Base-by-base conservation (phyloP, 2,113 vertebrate genomes). In the Forbesichthys agassizii region DNA sequence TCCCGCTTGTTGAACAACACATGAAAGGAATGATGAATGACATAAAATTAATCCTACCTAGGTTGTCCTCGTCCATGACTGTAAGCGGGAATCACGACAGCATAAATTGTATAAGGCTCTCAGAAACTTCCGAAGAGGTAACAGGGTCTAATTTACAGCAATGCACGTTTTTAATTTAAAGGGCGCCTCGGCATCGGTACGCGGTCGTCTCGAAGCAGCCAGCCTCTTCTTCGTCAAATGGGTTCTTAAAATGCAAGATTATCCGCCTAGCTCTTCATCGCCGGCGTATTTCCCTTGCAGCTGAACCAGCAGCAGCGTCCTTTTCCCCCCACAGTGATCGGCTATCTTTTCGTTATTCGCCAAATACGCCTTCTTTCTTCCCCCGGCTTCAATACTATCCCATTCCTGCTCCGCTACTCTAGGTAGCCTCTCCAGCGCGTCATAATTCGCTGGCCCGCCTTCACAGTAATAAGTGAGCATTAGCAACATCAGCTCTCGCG, bases 31-130 rank as follows among this genome's bases (percentile, higher is more conserved):
- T 18, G 2, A 33, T 59, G 33, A 49, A 83, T 56, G 9, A 66
- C 20, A 64, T 2, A 53, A 55, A 73, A 61, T 58, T 33, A 59
- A 54, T 63, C 80, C 27, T 90, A 93, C 92, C 92, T 89, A 92
- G 91, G 74, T 90, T 91, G 63, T 92, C 89, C 65, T 91, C 92
- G 64, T 93, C 90, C 91, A 91, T 92, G 66, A 61, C 78, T 72
- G 71, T 66, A 82, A 79, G 9, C 64, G 47, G 61, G 64, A 57
- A 74, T 78, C 73, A 18, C 42, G 57, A 69, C 57, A 54, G 51
- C 49, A 16, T 62, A 70, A 75, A 14, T 16, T 14, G n/a, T 33
- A 9, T 54, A 18, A 74, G 48, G 66, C 14, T 79, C 54, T 54
- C 65, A 75, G 58, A 88, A 88, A 89, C 86, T 88, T 86, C 83